Percentiles rank a stretch among this genome's conserved stretches.
Evolutionary conservation across 2,797 vertebrate genomes (phyloP).

Genomic region (Pogoniulus pusillus): DNA sequence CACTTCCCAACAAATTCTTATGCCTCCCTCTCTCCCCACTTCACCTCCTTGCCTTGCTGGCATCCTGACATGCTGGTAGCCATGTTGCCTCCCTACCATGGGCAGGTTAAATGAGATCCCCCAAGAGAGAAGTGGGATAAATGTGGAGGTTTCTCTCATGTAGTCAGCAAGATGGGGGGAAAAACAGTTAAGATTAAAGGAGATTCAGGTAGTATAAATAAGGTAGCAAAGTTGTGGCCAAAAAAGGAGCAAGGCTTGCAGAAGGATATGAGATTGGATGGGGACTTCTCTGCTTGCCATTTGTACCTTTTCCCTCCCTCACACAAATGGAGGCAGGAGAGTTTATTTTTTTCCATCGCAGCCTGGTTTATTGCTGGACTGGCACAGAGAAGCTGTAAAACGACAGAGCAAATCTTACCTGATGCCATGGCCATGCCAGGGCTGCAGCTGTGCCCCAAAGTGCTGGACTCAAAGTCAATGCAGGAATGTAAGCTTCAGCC

Average conservation of each 20-base stretch:
- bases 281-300: neutral
- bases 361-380: constrained; percentile 5
- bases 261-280: neutral
- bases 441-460: neutral
- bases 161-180: neutral
- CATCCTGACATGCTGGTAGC: neutral
- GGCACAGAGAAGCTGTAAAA: constrained; percentile 16
- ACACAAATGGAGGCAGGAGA: neutral
- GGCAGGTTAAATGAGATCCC: neutral
- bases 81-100: neutral
- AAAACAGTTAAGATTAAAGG: neutral
- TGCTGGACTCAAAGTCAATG: neutral
- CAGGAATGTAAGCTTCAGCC: neutral
- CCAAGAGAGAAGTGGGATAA: neutral
- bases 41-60: neutral
- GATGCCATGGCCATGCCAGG: neutral
- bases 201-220: neutral
- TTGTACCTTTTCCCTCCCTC: neutral
- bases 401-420: neutral
- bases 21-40: neutral
- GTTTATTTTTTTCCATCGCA: neutral
- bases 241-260: neutral
- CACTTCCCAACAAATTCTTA: neutral
- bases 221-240: neutral
- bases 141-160: neutral